Conservation (phyloP, 2,888 invertebrate species). For the Tinea pellionella region DNA sequence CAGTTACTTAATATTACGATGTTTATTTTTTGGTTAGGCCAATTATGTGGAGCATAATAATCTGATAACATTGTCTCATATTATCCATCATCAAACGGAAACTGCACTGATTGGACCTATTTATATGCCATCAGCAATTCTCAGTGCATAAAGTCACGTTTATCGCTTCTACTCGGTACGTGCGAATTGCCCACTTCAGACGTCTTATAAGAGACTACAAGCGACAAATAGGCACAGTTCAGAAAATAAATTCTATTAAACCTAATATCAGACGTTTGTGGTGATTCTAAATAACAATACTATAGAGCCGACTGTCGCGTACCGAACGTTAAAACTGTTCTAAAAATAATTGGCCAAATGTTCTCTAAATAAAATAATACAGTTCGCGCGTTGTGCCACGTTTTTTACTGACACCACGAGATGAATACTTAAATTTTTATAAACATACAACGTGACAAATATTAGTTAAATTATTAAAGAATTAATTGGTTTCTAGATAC, state of each 20-base stretch:
- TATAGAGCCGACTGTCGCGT: neutral
- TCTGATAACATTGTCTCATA: conserved; percentile 1
- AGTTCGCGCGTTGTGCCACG: neutral
- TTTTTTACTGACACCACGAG: neutral
- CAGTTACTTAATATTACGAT: too few species aligned
- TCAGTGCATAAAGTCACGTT: conserved; percentile 2
- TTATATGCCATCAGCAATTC: neutral
- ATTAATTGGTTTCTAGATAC: too few species aligned
- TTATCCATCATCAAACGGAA: neutral
- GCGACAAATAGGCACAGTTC: neutral
- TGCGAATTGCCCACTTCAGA: conserved; percentile 1
- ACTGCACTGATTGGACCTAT: conserved; percentile 5
- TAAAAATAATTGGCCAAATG: conserved; percentile 4
- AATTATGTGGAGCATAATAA: neutral
- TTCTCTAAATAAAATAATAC: neutral
- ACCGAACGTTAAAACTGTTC: neutral
- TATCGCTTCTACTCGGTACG: neutral
- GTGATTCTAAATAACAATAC: neutral
- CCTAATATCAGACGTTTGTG: neutral
- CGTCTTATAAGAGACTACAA: neutral
- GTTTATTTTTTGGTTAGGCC: neutral
- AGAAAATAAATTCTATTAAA: neutral
- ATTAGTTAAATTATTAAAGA: neutral
- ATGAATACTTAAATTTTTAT: neutral
- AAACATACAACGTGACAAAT: neutral